Conservation (phyloP, 2,797 vertebrate genomes). For the Coranthus polyacanthus region DNA sequence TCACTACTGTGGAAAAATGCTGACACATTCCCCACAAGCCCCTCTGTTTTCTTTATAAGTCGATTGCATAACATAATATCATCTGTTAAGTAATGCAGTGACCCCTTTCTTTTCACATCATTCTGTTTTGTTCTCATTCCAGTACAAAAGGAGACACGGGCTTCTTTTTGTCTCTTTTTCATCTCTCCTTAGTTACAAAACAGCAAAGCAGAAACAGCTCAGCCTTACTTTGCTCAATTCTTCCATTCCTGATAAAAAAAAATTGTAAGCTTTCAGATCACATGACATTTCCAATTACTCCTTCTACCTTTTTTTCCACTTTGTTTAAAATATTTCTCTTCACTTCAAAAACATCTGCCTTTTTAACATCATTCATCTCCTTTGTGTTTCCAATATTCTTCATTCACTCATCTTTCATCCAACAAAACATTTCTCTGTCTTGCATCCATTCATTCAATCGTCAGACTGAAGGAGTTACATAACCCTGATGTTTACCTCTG, state of each 20-base stretch:
- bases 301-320: no score
- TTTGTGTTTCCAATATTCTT: neutral
- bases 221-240: constrained; percentile 23
- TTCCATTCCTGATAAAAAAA: constrained; percentile 12
- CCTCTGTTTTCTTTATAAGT: neutral
- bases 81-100: constrained; percentile 37
- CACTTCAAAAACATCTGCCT: no score
- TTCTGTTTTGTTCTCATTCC: constrained; percentile 21
- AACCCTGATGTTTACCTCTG: constrained; percentile 85
- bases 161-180: constrained; percentile 2
- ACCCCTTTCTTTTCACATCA: constrained; percentile 7
- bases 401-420: neutral
- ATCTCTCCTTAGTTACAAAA: constrained; percentile 27
- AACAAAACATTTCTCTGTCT: neutral
- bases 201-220: constrained; percentile 4
- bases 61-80: constrained; percentile 33
- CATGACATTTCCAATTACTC: constrained; percentile 10
- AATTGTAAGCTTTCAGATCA: neutral
- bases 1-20: constrained; percentile 13
- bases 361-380: neutral
- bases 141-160: neutral
- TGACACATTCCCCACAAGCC: constrained; percentile 30
- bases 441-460: constrained; percentile 18
- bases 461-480: constrained; percentile 48
- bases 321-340: no score